Evolutionary conservation across 1,140 invertebrate species (phyloP).

Genomic region (Leptestheria dahalacensis): DNA sequence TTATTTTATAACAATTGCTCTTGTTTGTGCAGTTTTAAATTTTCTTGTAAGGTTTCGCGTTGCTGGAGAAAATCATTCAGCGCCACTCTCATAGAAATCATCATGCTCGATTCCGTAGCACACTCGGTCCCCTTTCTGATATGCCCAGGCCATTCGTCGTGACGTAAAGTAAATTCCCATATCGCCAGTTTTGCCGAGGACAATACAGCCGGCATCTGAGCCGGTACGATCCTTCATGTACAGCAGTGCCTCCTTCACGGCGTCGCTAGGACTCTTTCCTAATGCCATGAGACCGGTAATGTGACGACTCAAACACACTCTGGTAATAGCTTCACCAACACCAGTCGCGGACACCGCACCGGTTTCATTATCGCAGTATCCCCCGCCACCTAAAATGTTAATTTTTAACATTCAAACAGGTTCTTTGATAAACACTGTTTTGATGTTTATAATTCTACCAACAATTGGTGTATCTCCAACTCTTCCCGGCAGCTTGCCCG

Average conservation of each 20-base stretch:
- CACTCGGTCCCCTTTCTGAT: conserved; percentile 20
- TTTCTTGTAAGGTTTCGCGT: not conserved
- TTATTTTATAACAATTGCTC: too few species aligned
- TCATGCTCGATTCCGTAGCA: not conserved
- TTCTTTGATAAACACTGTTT: too few species aligned
- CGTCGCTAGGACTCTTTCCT: conserved; percentile 34
- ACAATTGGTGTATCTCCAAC: conserved; percentile 34
- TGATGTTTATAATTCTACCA: too few species aligned
- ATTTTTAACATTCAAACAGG: too few species aligned
- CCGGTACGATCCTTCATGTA: conserved; percentile 48
- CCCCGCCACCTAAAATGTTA: conserved; percentile 31
- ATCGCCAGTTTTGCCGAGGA: conserved; percentile 46
- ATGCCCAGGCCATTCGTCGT: conserved; percentile 61
- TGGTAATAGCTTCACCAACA: conserved; percentile 56
- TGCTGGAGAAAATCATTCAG: not conserved
- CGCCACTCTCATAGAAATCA: not conserved
- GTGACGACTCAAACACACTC: conserved; percentile 52
- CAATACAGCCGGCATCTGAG: conserved; percentile 60
- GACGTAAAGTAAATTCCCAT: conserved; percentile 46
- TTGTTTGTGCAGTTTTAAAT: too few species aligned
- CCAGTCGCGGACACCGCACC: conserved; percentile 60
- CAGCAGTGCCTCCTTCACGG: conserved; percentile 39
- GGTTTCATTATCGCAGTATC: conserved; percentile 49
- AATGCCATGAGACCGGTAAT: conserved; percentile 46
- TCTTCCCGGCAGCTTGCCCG: conserved; percentile 31